Evolutionary conservation across 1,140 invertebrate genomes (phyloP).

Genomic region (Drosophila mauritiana): DNA sequence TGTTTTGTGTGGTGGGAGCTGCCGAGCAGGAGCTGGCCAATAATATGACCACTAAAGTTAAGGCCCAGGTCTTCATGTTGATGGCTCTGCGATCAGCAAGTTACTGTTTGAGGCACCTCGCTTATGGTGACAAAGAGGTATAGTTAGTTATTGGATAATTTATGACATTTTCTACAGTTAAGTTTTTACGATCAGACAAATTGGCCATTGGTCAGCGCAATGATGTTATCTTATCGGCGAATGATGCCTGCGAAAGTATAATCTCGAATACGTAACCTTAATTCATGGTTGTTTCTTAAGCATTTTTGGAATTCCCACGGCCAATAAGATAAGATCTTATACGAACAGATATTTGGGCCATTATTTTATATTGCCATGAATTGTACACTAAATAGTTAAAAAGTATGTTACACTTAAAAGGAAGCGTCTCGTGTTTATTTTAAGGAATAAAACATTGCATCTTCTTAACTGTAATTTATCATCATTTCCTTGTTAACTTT

Average conservation of each 20-base stretch:
- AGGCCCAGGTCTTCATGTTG: constrained; percentile 24
- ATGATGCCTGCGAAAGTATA: not conserved
- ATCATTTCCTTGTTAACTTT: not conserved
- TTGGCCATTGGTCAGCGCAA: constrained; percentile 21
- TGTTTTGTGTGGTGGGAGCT: constrained; percentile 29
- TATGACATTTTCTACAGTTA: constrained; percentile 23
- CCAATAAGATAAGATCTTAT: constrained; percentile 2
- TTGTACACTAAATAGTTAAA: too few relatives aligned
- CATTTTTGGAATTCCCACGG: constrained; percentile 1
- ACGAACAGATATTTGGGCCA: not conserved
- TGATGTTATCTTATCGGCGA: constrained; percentile 32
- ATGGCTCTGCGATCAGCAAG: not conserved
- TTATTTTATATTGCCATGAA: not conserved
- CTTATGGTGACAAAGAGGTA: not conserved
- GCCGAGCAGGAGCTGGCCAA: constrained; percentile 24
- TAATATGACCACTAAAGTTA: constrained; percentile 2
- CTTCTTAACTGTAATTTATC: constrained; percentile 10
- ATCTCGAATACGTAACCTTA: constrained; percentile 11
- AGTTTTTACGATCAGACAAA: constrained; percentile 26
- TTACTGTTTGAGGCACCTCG: constrained; percentile 18
- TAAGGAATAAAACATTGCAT: not conserved
- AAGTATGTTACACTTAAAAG: too few relatives aligned
- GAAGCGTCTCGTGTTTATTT: not conserved
- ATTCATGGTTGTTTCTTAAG: not conserved
- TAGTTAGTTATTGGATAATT: constrained; percentile 34